Evolutionary conservation across 30 jellyfish, hydroid and myxozoan genomes (phyloP), one percentile per base, ranked within the genome.

Genomic region (Chrysaora quinquecirrha): DNA sequence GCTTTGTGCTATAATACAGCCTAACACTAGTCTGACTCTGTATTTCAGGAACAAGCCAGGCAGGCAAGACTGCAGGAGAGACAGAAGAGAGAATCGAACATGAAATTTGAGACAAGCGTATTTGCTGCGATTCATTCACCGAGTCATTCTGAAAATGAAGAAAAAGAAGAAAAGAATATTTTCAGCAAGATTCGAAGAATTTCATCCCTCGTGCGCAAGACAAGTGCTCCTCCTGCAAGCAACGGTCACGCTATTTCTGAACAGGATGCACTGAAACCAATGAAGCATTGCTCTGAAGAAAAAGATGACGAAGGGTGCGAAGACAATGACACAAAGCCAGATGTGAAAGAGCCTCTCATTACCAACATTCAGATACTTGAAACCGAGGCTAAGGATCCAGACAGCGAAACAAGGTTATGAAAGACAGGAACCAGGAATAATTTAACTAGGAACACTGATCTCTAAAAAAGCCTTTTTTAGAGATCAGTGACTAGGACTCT

Each of bases 31-130:
- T n/a, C n/a, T n/a, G n/a, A n/a, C n/a, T n/a, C n/a, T n/a, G n/a
- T n/a, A n/a, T 18, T 48, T 18, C 73, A 87, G 96, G 96, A 87
- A 64, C 75, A 87, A 48, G 96, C 87, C 2, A 76, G 96, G 52
- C 96, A 87, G 43, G 96, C 96, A 28, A 67, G 96, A 46, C 48
- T 76, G 24, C 88, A 76, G 30, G 96, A 87, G 73, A 77, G 66
- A 30, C 90, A 87, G 33, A 77, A 60, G 38, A 30, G 80, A 47
- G 70, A 65, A 64, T 43, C 65, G 83, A 80, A 54, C 90, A 79
- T 19, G 56, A 32, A 27, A 32, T 76, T 16, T 25, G 30, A 43
- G 69, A 34, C 30, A 78, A 18, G 34, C 30, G 12, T 12, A 48
- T 80, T 52, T 64, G 48, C 16, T 75, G 52, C 11, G 38, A 20